A percentile compares a stretch with the other conserved stretches of the same genome.
phyloP scores from a whole-genome alignment of 2,797 vertebrate genomes.

The Sciaenops ocellatus region DNA sequence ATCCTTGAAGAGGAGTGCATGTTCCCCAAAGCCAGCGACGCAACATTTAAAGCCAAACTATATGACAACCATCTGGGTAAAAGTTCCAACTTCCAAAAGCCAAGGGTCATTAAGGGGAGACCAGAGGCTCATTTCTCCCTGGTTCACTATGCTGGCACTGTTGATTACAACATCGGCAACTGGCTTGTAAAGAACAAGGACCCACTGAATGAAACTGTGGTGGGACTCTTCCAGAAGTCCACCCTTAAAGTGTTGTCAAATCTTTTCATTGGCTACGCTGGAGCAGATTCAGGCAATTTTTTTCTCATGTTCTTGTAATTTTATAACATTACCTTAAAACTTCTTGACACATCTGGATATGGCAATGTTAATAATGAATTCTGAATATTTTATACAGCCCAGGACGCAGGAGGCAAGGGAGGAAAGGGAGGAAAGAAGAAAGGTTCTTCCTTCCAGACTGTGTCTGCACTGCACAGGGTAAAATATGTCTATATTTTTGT shows the following conservation, averaged over 20 bases:
- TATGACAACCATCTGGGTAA: constrained; percentile 89
- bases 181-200: constrained; percentile 91
- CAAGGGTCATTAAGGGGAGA: constrained; percentile 83
- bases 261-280: constrained; percentile 80
- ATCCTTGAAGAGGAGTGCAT: constrained; percentile 93
- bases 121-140: constrained; percentile 87
- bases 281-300: constrained; percentile 82
- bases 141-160: constrained; percentile 87
- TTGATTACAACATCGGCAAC: constrained; percentile 89
- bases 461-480: constrained; percentile 92
- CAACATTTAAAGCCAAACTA: constrained; percentile 89
- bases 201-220: constrained; percentile 90
- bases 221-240: constrained; percentile 89
- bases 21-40: constrained; percentile 89
- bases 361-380: not conserved
- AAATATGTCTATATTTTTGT: constrained; percentile 8
- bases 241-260: constrained; percentile 55
- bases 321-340: not conserved
- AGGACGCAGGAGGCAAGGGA: constrained; percentile 46
- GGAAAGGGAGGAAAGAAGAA: constrained; percentile 88
- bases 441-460: constrained; percentile 92
- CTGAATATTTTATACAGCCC: constrained; percentile 3
- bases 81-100: constrained; percentile 86
- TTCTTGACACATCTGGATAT: not conserved
- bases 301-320: constrained; percentile 25